Evolutionary conservation across 2,797 vertebrate genomes (phyloP), one percentile per base, ranked within the genome.

Genomic region (Dryobates pubescens): DNA sequence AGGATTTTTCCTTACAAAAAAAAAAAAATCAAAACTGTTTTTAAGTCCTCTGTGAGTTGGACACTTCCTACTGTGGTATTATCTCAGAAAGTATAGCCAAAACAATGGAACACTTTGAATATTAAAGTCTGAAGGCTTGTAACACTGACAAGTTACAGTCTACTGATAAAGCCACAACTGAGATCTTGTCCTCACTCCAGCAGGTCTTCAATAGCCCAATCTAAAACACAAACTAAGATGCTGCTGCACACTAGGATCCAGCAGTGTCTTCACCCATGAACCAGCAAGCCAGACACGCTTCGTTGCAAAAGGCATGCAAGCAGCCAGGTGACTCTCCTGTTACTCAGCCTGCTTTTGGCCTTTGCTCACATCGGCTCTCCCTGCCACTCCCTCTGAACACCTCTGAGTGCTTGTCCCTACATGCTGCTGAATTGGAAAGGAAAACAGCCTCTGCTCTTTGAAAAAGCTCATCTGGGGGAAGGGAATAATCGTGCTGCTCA

Each of bases 331-430:
- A 91, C 65, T 93, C 80, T 91, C 8, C 90, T 58, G 68, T 95
- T 96, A 96, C 82, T 95, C 93, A 93, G 82, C 70, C 84, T 86
- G 82, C 86, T 82, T 86, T 89, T 16, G 16, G 69, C n/a, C 49
- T 53, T 65, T 23, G 8, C 17, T 74, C 64, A 79, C 41, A 27
- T 19, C 23, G 16, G 58, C 91, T 74, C 72, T 89, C 84, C 93
- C 88, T 73, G 91, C 80, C 96, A 74, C 96, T 94, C 96, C 97
- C 92, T 70, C 74, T 11, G 58, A 95, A 75, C 61, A 57, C 51
- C 56, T 94, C 95, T 92, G 71, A 90, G 87, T 17, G 8, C 69
- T 97, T 97, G 97, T 94, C 95, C 63, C 20, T 90, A 76, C 97
- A 90, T 17, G 96, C 61, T 87, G n/a, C 82, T 86, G 87, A 54